phyloP scores from a whole-genome alignment of 2,888 invertebrate species.

The Emmelina monodactyla region DNA sequence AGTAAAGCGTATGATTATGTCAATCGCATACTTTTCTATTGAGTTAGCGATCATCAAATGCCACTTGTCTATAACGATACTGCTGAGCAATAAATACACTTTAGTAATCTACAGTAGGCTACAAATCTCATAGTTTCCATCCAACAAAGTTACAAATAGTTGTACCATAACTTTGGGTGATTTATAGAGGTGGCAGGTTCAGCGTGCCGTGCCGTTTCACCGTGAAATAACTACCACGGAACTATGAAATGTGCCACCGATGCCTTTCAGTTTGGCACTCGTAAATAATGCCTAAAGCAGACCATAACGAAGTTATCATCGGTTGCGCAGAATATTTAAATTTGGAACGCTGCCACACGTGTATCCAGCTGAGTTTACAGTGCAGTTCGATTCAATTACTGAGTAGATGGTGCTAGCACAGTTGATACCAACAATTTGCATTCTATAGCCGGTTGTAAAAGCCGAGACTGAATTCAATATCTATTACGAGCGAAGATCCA shows the following conservation, averaged over 20 bases:
- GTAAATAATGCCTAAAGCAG: background rate
- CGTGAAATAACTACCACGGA: slow-evolving; percentile 24
- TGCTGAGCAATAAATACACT: too few relatives aligned
- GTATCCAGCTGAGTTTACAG: slow-evolving; percentile 21
- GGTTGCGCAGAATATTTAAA: slow-evolving; percentile 3
- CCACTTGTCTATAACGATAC: too few relatives aligned
- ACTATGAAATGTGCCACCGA: slow-evolving; percentile 26
- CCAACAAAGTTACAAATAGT: too few relatives aligned
- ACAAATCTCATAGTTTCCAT: too few relatives aligned
- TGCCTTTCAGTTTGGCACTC: too few relatives aligned
- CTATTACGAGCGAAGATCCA: slow-evolving; percentile 25
- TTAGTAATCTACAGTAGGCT: too few relatives aligned
- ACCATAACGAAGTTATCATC: slow-evolving; percentile 1
- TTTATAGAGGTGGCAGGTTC: slow-evolving; percentile 31
- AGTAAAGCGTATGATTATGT: too few relatives aligned
- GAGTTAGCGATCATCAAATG: too few relatives aligned
- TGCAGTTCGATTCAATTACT: slow-evolving; percentile 36
- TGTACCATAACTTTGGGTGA: too few relatives aligned
- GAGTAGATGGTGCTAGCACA: slow-evolving; percentile 19
- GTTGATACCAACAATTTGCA: slow-evolving; percentile 23
- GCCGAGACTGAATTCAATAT: slow-evolving; percentile 26
- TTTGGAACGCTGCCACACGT: slow-evolving; percentile 38
- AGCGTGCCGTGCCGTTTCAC: slow-evolving; percentile 25
- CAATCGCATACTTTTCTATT: too few relatives aligned
- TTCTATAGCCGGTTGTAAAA: slow-evolving; percentile 25